Evolutionary conservation across 2,888 invertebrate genomes (phyloP), one percentile per base, ranked within the genome.

Genomic region (Mongoloraphidia duomilia): DNA sequence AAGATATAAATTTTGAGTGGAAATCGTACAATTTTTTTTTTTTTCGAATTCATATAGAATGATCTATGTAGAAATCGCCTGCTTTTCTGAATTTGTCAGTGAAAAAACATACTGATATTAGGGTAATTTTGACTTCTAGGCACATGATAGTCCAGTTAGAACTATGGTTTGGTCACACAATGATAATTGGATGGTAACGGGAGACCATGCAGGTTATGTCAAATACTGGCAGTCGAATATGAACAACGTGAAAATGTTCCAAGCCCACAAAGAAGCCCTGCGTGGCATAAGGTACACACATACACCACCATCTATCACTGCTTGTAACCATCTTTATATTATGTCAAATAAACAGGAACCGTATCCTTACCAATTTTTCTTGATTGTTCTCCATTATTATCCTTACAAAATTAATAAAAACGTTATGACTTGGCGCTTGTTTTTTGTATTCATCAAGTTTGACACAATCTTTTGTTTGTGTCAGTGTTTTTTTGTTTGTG

Each of bases 171-270:
- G 98, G 98, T 95, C 95, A 47, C 94, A 96, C 70, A 96, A 94
- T 62, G 97, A 97, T 72, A 88, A 89, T 60, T 99, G 98, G 98
- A 95, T 99, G 94, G 90, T 98, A 52, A 97, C 97, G 0, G 98
- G 93, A 17, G 98, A 99, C 72, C 96, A 97, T 67, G 86, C 88
- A 46, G 98, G 98, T 52, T 98, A 91, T 68, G 93, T 99, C 56
- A 99, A 99, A 66, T 99, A 99, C 73, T 99, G 98, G 98, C 98
- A 99, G 76, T 93, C 95, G 60, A 99, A 99, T 72, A 99, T 99
- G 98, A 99, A 99, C 76, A 98, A 98, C 74, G 98, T 99, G 50
- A 97, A 98, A 79, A 97, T 98, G 95, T 99, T 94, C 76, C 97
- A 97, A 73, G 98, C 97, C 50, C 98, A 99, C 72, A 97, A 98